Conservation (phyloP, 2,113 vertebrate species). For the Callorhinus ursinus region DNA sequence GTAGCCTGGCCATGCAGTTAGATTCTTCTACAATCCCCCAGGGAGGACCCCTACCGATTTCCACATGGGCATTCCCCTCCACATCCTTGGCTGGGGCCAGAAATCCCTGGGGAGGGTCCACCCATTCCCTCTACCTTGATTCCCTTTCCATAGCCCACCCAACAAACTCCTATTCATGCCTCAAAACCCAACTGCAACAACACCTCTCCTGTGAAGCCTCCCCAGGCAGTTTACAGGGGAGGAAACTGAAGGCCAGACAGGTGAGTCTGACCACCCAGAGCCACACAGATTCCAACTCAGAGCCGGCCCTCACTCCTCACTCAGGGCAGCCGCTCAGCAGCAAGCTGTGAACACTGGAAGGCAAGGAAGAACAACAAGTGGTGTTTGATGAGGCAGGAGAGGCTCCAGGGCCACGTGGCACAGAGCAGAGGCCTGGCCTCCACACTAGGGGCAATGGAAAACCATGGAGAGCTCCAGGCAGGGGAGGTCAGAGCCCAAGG, state of each 20-base stretch:
- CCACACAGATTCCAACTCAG: not conserved
- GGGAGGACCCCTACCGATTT: too few species aligned
- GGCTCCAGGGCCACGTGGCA: fast-evolving
- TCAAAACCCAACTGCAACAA: not conserved
- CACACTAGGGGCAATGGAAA: fast-evolving
- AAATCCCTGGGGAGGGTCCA: not conserved
- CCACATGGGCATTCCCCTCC: not conserved
- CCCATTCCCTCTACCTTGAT: not conserved
- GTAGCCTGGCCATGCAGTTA: fast-evolving
- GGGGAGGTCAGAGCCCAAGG: not conserved
- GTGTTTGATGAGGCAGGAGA: fast-evolving
- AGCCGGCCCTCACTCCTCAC: not conserved
- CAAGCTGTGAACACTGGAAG: fast-evolving
- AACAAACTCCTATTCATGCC: not conserved
- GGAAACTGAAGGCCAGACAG: not conserved
- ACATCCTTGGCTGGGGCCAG: not conserved
- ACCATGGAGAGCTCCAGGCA: not conserved
- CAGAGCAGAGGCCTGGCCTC: not conserved
- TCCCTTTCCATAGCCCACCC: not conserved
- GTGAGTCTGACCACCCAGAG: not conserved
- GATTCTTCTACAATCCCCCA: not conserved
- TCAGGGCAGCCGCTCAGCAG: fast-evolving
- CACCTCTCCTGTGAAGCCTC: not conserved
- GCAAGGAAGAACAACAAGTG: fast-evolving
- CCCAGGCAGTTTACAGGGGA: not conserved